These are phyloP conservation scores for Eilema depressum DNA, from an alignment of 2,888 invertebrate species.

Conservation along the genomic window DNA sequence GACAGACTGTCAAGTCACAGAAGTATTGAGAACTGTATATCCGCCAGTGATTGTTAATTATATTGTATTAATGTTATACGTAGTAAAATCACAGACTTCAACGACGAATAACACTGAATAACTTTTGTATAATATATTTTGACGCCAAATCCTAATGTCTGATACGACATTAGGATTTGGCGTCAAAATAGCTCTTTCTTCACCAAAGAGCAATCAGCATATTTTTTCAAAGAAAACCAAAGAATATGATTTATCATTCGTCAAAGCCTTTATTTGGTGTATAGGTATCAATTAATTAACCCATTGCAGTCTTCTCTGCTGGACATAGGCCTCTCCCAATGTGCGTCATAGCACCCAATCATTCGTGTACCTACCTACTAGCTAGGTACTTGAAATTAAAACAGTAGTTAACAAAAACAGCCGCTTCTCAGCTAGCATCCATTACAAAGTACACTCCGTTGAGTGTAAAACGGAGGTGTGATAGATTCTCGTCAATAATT, in stretches of 20 bases:
- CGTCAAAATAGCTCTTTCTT: background rate
- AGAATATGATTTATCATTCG: too few relatives aligned
- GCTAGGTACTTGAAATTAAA: too few relatives aligned
- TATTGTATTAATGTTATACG: background rate
- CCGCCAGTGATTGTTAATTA: background rate
- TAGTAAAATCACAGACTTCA: too few relatives aligned
- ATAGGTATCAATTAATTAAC: background rate
- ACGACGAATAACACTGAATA: too few relatives aligned
- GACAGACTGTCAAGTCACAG: too few relatives aligned
- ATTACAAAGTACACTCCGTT: background rate
- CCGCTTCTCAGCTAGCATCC: background rate
- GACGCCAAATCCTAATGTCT: too few relatives aligned
- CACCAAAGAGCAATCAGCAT: background rate
- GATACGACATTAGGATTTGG: background rate
- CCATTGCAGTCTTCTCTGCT: too few relatives aligned
- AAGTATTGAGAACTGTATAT: too few relatives aligned
- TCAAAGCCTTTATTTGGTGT: background rate
- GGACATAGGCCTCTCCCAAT: too few relatives aligned
- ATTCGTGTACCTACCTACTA: too few relatives aligned
- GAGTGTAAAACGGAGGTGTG: background rate
- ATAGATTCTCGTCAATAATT: slow-evolving; percentile 4
- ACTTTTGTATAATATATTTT: too few relatives aligned
- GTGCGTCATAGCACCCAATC: too few relatives aligned
- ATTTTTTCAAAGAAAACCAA: background rate
- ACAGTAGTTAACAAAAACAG: background rate